phyloP scores from a whole-genome alignment of 2,113 vertebrate species.

The Pseudorasbora parva region DNA sequence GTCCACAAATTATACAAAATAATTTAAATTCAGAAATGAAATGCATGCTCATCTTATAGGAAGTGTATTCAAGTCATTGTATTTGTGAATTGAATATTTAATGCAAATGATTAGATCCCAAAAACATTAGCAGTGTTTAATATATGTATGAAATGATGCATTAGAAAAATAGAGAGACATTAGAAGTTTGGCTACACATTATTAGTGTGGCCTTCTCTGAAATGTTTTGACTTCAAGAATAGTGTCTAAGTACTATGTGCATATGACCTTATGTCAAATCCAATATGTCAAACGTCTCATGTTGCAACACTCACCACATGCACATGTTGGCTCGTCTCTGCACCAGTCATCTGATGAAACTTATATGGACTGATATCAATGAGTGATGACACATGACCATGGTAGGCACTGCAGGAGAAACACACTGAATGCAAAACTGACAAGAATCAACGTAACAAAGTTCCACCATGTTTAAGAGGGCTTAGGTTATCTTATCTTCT shows the following conservation, averaged over 20 bases:
- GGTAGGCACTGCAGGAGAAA: slow-evolving; percentile 86
- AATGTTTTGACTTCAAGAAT: not conserved
- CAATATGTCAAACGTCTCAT: slow-evolving; percentile 16
- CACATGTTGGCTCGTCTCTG: slow-evolving; percentile 83
- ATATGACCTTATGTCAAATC: slow-evolving; percentile 8
- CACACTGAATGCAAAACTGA: slow-evolving; percentile 24
- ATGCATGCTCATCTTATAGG: not conserved
- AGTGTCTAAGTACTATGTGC: not conserved
- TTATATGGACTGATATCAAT: slow-evolving; percentile 99
- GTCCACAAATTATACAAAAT: not conserved
- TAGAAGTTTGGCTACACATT: not conserved
- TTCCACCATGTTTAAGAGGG: slow-evolving; percentile 9
- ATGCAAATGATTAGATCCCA: too few species aligned
- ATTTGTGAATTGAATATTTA: not conserved
- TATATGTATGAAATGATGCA: too few species aligned
- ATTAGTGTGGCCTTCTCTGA: not conserved
- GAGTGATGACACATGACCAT: slow-evolving; percentile 93
- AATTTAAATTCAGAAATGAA: not conserved
- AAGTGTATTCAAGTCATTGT: not conserved
- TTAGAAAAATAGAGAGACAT: not conserved
- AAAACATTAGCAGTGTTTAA: too few species aligned
- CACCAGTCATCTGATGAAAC: slow-evolving; percentile 84
- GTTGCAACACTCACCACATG: slow-evolving; percentile 87
- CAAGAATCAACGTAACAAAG: slow-evolving; percentile 7
- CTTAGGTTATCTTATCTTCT: not conserved